Percentiles rank a stretch among this genome's conserved stretches.
Conservation (phyloP, 92 coral and sea anemone species). For the Actinernus sp. region DNA sequence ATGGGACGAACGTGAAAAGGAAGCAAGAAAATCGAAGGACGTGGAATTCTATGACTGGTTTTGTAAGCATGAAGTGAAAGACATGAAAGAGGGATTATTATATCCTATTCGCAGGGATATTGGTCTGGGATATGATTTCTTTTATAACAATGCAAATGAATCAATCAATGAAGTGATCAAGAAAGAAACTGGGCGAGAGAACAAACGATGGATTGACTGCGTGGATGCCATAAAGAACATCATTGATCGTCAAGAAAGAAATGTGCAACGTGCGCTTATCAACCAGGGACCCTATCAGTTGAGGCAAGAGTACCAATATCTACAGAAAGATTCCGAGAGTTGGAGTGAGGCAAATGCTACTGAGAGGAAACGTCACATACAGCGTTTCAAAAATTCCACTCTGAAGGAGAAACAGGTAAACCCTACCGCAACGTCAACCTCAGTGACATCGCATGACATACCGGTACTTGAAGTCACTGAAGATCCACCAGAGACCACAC, state of each 20-base stretch:
- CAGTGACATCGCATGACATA: too few species aligned
- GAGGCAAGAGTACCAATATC: conserved; percentile 2
- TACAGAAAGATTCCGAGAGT: background rate
- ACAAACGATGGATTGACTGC: too few species aligned
- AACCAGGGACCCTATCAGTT: conserved; percentile 31
- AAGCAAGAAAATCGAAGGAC: conserved; percentile 8
- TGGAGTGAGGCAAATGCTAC: too few species aligned
- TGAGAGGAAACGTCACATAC: too few species aligned
- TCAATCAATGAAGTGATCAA: too few species aligned
- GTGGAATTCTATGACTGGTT: conserved; percentile 27
- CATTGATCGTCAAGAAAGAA: conserved; percentile 26
- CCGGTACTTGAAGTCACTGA: too few species aligned
- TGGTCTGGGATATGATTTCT: conserved; percentile 43
- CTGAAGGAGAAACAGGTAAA: too few species aligned
- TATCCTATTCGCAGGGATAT: conserved; percentile 38
- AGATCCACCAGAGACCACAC: too few species aligned
- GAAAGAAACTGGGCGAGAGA: too few species aligned
- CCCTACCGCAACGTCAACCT: too few species aligned
- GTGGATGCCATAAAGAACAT: too few species aligned
- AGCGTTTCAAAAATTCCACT: too few species aligned
- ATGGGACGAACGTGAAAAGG: conserved; percentile 37
- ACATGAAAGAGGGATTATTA: conserved; percentile 32
- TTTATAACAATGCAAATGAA: conserved; percentile 41
- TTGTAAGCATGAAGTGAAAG: conserved; percentile 21
- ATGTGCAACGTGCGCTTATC: conserved; percentile 7